These are phyloP conservation scores for Ceratina calcarata DNA, from an alignment of 1,140 invertebrate species.

Conservation along the genomic window DNA sequence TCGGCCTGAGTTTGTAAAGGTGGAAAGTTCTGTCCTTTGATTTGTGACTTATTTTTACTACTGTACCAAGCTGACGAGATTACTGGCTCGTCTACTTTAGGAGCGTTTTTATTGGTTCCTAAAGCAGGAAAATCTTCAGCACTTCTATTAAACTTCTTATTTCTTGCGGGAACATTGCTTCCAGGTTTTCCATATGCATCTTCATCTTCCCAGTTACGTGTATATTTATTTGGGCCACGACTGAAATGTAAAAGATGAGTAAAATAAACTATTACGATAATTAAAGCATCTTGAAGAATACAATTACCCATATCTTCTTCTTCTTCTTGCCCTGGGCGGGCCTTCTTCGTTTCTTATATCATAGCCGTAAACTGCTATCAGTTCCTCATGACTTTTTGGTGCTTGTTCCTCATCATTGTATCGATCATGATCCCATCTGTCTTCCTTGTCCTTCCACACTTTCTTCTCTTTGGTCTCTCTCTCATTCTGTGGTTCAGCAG, in stretches of 20 bases:
- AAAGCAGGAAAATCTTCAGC: slow-evolving; percentile 78
- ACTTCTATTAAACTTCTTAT: slow-evolving; percentile 67
- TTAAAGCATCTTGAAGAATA: background rate
- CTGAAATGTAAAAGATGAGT: slow-evolving; percentile 74
- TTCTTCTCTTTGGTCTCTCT: slow-evolving; percentile 81
- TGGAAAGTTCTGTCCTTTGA: slow-evolving; percentile 75
- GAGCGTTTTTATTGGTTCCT: slow-evolving; percentile 69
- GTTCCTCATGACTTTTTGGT: slow-evolving; percentile 93
- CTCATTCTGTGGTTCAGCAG: slow-evolving; percentile 73
- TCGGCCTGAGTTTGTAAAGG: slow-evolving; percentile 72
- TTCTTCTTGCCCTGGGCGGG: slow-evolving; percentile 90
- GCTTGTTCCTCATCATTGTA: slow-evolving; percentile 90
- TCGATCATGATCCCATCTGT: slow-evolving; percentile 94
- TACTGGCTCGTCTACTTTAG: slow-evolving; percentile 74
- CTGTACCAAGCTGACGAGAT: slow-evolving; percentile 79
- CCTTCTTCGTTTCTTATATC: slow-evolving; percentile 96
- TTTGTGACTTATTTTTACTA: slow-evolving; percentile 75
- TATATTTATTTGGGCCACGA: slow-evolving; percentile 94
- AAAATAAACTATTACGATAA: background rate
- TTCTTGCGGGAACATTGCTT: slow-evolving; percentile 58
- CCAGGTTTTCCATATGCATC: slow-evolving; percentile 87
- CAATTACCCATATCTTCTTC: slow-evolving; percentile 90
- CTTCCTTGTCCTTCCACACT: slow-evolving; percentile 84
- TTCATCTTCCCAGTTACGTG: slow-evolving; percentile 94
- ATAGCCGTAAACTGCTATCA: slow-evolving; percentile 95